phyloP scores from a whole-genome alignment of 2,888 invertebrate genomes.

The Cloeon dipterum region DNA sequence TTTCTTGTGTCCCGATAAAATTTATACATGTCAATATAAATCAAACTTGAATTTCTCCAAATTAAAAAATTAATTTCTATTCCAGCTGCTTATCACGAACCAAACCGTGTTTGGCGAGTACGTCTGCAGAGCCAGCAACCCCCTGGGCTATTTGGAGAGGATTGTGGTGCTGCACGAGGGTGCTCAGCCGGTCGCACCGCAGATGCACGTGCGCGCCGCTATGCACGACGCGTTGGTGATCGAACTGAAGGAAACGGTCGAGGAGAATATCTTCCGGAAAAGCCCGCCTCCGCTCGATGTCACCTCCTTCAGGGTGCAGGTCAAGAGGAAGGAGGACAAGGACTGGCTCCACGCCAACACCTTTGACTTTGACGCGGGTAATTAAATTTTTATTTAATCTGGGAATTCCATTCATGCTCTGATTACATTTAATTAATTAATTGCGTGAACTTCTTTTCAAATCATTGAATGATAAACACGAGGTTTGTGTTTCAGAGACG shows the following conservation, averaged over 20 bases:
- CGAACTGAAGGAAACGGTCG: conserved; percentile 5
- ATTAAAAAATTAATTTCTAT: neutral
- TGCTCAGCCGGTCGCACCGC: conserved; percentile 25
- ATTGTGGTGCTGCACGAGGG: conserved; percentile 25
- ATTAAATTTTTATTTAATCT: neutral
- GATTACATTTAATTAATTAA: neutral
- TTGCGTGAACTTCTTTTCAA: neutral
- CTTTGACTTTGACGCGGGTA: conserved; percentile 9
- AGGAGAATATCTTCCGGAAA: neutral
- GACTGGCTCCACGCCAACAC: conserved; percentile 8
- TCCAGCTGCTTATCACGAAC: conserved; percentile 10
- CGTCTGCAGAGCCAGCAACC: conserved; percentile 27
- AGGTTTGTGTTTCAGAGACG: neutral
- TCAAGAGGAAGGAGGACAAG: conserved; percentile 7
- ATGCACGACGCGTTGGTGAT: conserved; percentile 6
- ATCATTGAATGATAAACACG: neutral
- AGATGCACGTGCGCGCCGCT: conserved; percentile 7
- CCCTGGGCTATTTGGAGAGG: conserved; percentile 24
- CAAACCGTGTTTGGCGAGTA: conserved; percentile 21
- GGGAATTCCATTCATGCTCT: neutral
- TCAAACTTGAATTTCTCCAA: no score
- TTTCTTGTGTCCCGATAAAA: no score
- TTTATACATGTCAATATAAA: no score
- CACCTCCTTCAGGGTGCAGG: conserved; percentile 9
- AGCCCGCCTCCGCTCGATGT: conserved; percentile 6